These are phyloP conservation scores for Thryonomys swinderianus DNA, from an alignment of 2,113 vertebrate species.

Conservation along the genomic window DNA sequence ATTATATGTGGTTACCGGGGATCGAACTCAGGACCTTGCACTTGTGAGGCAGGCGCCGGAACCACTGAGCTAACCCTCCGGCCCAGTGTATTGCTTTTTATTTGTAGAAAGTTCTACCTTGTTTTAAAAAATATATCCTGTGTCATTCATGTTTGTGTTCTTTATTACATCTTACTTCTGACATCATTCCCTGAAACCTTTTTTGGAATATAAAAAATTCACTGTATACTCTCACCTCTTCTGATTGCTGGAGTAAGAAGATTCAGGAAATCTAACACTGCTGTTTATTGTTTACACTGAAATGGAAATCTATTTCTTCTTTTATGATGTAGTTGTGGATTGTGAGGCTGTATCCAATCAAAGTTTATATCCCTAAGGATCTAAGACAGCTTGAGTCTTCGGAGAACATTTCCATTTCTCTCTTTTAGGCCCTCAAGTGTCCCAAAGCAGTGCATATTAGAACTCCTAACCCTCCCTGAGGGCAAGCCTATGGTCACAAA, in stretches of 20 bases:
- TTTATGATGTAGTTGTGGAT: not conserved
- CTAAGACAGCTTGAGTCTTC: not conserved
- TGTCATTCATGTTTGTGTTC: not conserved
- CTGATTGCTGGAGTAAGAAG: not conserved
- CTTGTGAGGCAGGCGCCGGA: no score
- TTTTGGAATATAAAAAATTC: slow-evolving; percentile 54
- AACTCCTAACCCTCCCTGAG: not conserved
- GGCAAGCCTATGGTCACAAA: not conserved
- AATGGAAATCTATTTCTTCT: slow-evolving; percentile 22
- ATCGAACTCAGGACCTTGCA: no score
- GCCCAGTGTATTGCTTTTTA: no score
- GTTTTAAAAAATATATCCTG: not conserved
- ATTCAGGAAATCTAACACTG: not conserved
- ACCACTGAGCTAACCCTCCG: no score
- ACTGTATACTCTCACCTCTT: slow-evolving; percentile 4
- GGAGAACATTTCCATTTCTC: slow-evolving; percentile 1
- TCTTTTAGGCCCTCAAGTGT: not conserved
- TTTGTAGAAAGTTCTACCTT: slow-evolving; percentile 17
- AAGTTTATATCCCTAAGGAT: not conserved
- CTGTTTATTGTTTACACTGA: slow-evolving; percentile 31
- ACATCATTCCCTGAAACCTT: slow-evolving; percentile 28
- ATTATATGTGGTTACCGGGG: no score
- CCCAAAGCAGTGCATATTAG: not conserved
- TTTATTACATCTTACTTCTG: slow-evolving; percentile 12
- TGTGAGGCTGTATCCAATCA: slow-evolving; percentile 8